phyloP scores from a whole-genome alignment of 2,888 invertebrate species.

The Ichneumoninae sp. region DNA sequence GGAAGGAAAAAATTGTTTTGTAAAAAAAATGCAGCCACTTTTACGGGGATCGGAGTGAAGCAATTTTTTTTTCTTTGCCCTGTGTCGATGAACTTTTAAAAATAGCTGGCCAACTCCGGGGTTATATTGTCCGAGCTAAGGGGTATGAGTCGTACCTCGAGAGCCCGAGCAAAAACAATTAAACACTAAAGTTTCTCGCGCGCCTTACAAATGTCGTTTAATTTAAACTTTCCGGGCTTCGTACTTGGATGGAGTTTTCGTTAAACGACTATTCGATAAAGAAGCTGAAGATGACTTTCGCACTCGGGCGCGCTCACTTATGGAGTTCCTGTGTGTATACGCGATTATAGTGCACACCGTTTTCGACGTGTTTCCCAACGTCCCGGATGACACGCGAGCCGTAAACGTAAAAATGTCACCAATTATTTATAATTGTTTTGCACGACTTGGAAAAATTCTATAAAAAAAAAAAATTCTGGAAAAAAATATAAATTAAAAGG shows the following conservation, averaged over 20 bases:
- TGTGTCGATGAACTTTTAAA: slow-evolving; percentile 13
- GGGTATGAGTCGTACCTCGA: neutral
- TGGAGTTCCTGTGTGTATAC: neutral
- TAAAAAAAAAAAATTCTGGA: too few species aligned
- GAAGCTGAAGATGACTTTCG: slow-evolving; percentile 17
- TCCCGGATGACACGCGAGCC: neutral
- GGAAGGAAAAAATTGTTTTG: neutral
- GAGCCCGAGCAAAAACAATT: slow-evolving; percentile 43
- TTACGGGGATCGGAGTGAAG: neutral
- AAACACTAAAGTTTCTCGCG: slow-evolving; percentile 40
- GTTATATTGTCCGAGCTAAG: neutral
- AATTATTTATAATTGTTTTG: slow-evolving; percentile 27
- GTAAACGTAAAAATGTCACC: slow-evolving; percentile 12
- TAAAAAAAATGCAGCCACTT: neutral
- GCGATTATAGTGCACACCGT: neutral
- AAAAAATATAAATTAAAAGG: neutral
- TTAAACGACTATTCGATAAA: slow-evolving; percentile 37
- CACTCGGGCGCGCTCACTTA: neutral
- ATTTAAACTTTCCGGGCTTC: slow-evolving; percentile 46
- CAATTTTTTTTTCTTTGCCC: neutral
- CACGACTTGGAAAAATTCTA: neutral
- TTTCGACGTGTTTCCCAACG: neutral
- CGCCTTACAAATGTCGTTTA: slow-evolving; percentile 39
- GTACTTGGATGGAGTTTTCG: slow-evolving; percentile 8
- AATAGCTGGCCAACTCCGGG: slow-evolving; percentile 1